Evolutionary conservation across 2,888 invertebrate species (phyloP).

Genomic region (Clanis bilineata): DNA sequence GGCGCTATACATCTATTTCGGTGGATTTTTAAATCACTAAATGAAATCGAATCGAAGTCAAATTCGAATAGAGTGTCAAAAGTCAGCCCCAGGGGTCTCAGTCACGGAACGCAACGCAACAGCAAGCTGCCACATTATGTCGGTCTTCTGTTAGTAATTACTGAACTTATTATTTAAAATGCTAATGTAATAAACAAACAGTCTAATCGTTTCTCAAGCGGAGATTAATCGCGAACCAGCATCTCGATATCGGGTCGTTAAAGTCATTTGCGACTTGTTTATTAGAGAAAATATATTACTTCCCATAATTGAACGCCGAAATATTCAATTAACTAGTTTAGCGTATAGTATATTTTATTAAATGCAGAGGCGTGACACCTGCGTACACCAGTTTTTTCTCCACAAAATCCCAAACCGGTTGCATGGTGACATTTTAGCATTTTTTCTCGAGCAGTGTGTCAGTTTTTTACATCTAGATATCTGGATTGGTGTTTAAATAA

Average conservation of each 20-base stretch:
- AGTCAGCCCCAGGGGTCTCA: no score
- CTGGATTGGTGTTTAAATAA: background rate
- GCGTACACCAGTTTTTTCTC: background rate
- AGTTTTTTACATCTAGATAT: background rate
- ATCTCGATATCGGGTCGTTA: background rate
- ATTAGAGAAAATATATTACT: constrained; percentile 15
- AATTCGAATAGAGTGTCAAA: no score
- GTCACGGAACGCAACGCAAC: no score
- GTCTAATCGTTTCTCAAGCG: background rate
- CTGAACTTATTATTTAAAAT: no score
- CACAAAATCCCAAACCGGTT: background rate
- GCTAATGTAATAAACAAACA: background rate
- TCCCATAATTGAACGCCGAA: background rate
- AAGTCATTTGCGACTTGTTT: constrained; percentile 7
- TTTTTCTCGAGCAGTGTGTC: background rate
- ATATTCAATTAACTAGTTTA: constrained; percentile 2
- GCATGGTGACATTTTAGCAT: background rate
- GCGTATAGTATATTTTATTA: background rate
- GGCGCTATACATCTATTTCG: no score
- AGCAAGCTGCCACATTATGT: no score
- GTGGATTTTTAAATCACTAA: no score
- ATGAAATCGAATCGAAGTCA: no score
- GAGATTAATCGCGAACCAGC: background rate
- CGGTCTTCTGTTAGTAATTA: no score
- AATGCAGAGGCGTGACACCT: background rate